phyloP scores from a whole-genome alignment of 2,113 vertebrate species.

The Chloroceryle aenea region DNA sequence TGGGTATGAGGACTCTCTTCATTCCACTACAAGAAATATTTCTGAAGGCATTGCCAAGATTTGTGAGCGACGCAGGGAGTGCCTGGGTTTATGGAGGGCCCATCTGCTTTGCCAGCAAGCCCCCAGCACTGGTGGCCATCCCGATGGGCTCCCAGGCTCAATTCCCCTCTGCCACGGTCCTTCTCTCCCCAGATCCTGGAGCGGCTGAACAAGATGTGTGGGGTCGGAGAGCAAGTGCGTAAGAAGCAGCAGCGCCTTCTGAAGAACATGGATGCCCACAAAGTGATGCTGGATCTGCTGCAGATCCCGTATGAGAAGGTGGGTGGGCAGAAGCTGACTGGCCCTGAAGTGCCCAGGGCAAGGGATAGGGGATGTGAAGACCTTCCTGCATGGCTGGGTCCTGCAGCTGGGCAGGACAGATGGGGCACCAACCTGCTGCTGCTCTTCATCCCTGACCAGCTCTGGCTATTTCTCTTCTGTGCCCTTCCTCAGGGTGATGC shows the following conservation, averaged over 20 bases:
- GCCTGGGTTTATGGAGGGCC: background rate
- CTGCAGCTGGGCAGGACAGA: background rate
- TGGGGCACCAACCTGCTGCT: background rate
- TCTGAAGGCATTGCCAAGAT: background rate
- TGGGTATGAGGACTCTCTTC: rapidly evolving
- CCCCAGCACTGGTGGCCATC: background rate
- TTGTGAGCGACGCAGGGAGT: rapidly evolving
- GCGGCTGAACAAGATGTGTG: constrained; percentile 94
- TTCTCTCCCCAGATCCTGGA: constrained; percentile 87
- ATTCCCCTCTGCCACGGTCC: background rate
- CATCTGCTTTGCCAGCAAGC: background rate
- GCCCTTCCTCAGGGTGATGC: constrained; percentile 80
- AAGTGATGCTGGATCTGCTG: constrained; percentile 97
- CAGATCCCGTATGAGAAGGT: constrained; percentile 98
- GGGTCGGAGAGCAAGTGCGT: constrained; percentile 87
- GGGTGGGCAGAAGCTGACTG: background rate
- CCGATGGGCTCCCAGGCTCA: background rate
- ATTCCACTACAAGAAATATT: rapidly evolving
- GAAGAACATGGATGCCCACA: constrained; percentile 98
- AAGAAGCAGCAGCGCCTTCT: constrained; percentile 96
- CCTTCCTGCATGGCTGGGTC: background rate
- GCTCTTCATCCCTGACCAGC: background rate
- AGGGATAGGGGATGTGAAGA: rapidly evolving
- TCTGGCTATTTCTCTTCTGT: background rate
- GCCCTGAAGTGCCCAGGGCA: background rate